Conservation (phyloP, 2,888 invertebrate genomes). For the Epinotia bilunana region DNA sequence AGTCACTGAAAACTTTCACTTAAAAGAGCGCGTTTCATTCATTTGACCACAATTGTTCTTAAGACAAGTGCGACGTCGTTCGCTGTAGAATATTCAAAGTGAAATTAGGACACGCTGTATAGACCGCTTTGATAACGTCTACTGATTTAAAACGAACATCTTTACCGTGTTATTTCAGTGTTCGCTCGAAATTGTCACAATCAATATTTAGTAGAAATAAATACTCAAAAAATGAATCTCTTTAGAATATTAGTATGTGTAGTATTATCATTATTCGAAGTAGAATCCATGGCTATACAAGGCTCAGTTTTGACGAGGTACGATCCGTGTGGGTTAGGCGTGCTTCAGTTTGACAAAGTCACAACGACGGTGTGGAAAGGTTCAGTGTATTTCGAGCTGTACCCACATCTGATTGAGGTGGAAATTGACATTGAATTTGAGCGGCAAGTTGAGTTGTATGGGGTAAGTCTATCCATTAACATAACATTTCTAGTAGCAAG, state of each 20-base stretch:
- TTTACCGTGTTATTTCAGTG: constrained; percentile 19
- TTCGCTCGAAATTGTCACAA: constrained; percentile 22
- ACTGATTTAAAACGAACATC: constrained; percentile 32
- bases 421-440: constrained; percentile 65
- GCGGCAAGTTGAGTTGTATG: constrained; percentile 59
- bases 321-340: constrained; percentile 73
- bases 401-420: constrained; percentile 57
- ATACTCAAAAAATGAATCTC: constrained; percentile 41
- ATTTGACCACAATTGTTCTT: constrained; percentile 47
- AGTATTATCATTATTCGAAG: constrained; percentile 50
- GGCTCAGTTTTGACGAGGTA: constrained; percentile 69
- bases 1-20: constrained; percentile 68
- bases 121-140: constrained; percentile 37
- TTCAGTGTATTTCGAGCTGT: constrained; percentile 66
- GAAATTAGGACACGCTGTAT: constrained; percentile 57
- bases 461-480: constrained; percentile 59
- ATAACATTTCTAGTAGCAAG: not conserved
- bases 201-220: constrained; percentile 17
- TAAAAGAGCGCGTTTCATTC: constrained; percentile 58
- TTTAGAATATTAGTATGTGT: constrained; percentile 48
- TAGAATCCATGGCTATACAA: constrained; percentile 64
- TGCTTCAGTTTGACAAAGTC: constrained; percentile 70
- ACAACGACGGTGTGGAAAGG: constrained; percentile 64
- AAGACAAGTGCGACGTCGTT: constrained; percentile 46
- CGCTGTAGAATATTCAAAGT: constrained; percentile 37